These are phyloP conservation scores for Drosophila longiperda DNA, from an alignment of 2,888 invertebrate species.

Conservation along the genomic window DNA sequence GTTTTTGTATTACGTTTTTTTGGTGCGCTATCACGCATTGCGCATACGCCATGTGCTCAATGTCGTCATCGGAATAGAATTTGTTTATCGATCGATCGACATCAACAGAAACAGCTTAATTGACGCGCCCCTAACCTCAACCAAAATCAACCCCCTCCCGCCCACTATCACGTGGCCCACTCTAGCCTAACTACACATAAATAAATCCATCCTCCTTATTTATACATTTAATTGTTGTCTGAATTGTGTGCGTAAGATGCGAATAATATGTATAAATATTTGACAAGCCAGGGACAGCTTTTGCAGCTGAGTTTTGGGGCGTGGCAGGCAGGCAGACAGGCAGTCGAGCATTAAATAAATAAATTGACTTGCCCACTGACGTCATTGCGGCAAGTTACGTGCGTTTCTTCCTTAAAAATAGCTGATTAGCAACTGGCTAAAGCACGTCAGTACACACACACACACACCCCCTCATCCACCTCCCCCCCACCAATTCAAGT, in stretches of 20 bases:
- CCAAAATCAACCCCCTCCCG: not conserved
- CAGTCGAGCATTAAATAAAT: conserved; percentile 60
- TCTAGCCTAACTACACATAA: not conserved
- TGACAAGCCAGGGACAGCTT: not conserved
- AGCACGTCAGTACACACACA: conserved; percentile 27
- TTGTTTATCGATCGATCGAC: conserved; percentile 69
- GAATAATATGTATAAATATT: conserved; percentile 26
- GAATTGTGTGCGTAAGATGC: conserved; percentile 35
- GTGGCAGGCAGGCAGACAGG: conserved; percentile 16
- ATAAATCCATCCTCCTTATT: conserved; percentile 1
- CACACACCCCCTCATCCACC: not conserved
- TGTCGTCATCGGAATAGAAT: conserved; percentile 71
- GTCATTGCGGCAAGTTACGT: conserved; percentile 54
- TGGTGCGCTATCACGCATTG: conserved; percentile 41
- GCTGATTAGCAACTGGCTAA: conserved; percentile 53
- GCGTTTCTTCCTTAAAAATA: conserved; percentile 45
- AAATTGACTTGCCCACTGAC: conserved; percentile 48
- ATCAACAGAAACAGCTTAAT: conserved; percentile 31
- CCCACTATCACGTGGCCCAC: too few relatives aligned
- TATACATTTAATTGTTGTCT: conserved; percentile 40
- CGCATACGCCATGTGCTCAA: conserved; percentile 63
- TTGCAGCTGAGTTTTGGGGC: conserved; percentile 15
- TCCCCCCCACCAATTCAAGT: not conserved
- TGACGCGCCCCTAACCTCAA: conserved; percentile 37
- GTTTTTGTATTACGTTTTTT: not conserved